These are phyloP conservation scores for Vombatus ursinus DNA, from an alignment of 2,113 vertebrate species.

Conservation along the genomic window DNA sequence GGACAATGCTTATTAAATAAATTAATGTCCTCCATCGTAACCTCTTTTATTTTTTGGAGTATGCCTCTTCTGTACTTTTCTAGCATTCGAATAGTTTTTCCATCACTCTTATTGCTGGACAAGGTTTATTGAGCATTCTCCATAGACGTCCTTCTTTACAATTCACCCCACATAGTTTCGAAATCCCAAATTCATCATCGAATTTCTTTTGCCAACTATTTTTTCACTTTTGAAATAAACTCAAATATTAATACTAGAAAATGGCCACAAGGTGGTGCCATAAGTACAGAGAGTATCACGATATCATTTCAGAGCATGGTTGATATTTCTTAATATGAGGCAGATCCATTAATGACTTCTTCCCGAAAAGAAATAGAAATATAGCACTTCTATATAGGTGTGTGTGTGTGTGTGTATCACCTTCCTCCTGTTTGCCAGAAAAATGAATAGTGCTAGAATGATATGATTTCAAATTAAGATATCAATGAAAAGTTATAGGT, in stretches of 20 bases:
- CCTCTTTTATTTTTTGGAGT: neutral
- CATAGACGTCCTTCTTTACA: neutral
- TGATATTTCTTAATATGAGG: neutral
- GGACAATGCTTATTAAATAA: neutral
- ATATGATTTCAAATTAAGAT: neutral
- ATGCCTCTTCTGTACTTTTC: no score
- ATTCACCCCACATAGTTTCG: neutral
- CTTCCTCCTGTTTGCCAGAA: neutral
- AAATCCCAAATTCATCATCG: conserved; percentile 28
- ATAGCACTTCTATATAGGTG: neutral
- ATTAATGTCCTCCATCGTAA: neutral
- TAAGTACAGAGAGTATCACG: neutral
- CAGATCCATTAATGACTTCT: conserved; percentile 1
- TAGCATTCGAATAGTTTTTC: neutral
- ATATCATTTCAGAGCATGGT: neutral
- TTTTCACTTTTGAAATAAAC: conserved; percentile 35
- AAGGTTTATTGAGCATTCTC: neutral
- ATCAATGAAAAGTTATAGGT: neutral
- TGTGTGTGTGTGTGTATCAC: neutral
- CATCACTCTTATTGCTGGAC: neutral
- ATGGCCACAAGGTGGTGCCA: conserved; percentile 69
- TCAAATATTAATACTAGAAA: neutral
- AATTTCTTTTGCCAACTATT: neutral
- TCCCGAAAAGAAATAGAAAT: conserved; percentile 7
- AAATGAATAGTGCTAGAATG: neutral